phyloP scores from a whole-genome alignment of 2,113 vertebrate genomes.

The Eubucco bourcierii region DNA sequence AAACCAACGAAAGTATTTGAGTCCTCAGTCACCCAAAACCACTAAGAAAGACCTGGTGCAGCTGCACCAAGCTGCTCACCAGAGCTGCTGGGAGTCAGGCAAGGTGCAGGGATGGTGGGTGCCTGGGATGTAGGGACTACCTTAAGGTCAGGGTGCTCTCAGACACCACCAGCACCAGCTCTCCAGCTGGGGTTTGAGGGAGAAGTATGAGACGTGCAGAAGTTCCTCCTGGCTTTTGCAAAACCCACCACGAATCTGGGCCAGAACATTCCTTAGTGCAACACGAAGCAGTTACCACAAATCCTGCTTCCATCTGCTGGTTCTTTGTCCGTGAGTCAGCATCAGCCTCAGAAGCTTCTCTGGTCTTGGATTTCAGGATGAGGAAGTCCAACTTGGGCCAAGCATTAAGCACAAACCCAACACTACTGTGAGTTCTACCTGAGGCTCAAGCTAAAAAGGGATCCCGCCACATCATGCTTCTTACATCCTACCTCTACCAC shows the following conservation, averaged over 20 bases:
- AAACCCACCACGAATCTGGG: not conserved
- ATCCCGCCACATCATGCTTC: rapidly evolving
- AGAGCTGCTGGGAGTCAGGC: rapidly evolving
- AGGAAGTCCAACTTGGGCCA: not conserved
- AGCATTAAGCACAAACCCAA: not conserved
- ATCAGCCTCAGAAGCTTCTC: rapidly evolving
- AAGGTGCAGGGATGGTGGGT: not conserved
- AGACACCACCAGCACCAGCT: not conserved
- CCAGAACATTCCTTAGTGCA: not conserved
- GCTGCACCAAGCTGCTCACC: not conserved
- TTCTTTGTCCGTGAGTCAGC: not conserved
- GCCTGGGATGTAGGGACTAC: not conserved
- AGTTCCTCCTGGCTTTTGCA: not conserved
- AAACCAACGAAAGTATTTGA: constrained; percentile 56
- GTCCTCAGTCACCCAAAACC: not conserved
- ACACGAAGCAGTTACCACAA: rapidly evolving
- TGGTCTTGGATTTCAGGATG: rapidly evolving
- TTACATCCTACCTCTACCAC: not conserved
- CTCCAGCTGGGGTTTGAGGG: not conserved
- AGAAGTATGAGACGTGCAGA: not conserved
- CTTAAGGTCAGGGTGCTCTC: no score
- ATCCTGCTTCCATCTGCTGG: not conserved
- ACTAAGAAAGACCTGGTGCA: not conserved
- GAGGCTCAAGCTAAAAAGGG: not conserved
- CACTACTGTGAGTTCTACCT: not conserved